Percentiles rank a stretch among this genome's conserved stretches.
Evolutionary conservation across 2,797 vertebrate species (phyloP).

Genomic region (Rhinoraja longicauda): DNA sequence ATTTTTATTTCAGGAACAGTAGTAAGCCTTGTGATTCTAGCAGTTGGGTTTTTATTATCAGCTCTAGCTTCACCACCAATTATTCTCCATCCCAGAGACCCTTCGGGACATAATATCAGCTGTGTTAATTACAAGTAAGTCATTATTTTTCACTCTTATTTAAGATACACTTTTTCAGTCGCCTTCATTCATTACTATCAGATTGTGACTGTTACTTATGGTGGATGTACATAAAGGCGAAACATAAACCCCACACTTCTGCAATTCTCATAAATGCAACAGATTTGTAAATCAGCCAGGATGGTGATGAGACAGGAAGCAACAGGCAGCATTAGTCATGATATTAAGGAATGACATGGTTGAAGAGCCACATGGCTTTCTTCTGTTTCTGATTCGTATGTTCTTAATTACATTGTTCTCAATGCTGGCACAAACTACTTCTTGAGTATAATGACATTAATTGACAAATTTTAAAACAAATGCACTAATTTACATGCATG

Average conservation of each 20-base stretch:
- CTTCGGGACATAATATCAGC: conserved; percentile 70
- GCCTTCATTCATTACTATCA: background rate
- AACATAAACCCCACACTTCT: background rate
- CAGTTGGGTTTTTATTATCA: conserved; percentile 82
- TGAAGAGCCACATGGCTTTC: too few species aligned
- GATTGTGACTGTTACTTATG: background rate
- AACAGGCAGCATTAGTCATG: too few species aligned
- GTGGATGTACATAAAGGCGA: background rate
- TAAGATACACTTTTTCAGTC: background rate
- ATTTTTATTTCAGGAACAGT: conserved; percentile 69
- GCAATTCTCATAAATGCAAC: background rate
- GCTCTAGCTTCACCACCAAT: conserved; percentile 83
- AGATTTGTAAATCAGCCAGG: background rate
- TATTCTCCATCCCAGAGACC: conserved; percentile 72
- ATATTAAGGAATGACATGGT: too few species aligned
- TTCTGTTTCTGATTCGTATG: too few species aligned
- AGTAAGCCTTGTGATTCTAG: conserved; percentile 79
- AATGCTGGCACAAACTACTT: background rate
- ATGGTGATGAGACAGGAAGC: too few species aligned
- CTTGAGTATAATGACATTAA: background rate
- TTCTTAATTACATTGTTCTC: too few species aligned
- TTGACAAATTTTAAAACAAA: background rate
- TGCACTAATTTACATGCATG: background rate
- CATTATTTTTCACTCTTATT: background rate
- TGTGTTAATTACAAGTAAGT: conserved; percentile 74